These are phyloP conservation scores for Phyllotis vaccarum DNA, from an alignment of 2,797 vertebrate genomes.

Conservation along the genomic window DNA sequence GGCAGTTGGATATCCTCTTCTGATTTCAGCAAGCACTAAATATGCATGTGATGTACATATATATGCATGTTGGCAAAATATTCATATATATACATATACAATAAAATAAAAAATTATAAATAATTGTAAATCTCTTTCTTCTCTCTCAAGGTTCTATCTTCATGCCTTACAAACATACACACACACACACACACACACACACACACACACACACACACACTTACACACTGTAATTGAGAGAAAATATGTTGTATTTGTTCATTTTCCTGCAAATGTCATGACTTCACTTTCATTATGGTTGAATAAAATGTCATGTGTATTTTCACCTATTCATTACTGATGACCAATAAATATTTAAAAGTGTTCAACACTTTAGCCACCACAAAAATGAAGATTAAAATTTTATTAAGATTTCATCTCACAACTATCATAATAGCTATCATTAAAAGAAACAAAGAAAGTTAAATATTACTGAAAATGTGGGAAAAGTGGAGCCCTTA, in stretches of 20 bases:
- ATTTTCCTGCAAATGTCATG: not conserved
- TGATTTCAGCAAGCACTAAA: not conserved
- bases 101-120: not conserved
- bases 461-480: not conserved
- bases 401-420: not conserved
- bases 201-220: not conserved
- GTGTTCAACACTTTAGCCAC: not conserved
- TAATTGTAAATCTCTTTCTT: not conserved
- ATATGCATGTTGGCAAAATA: not conserved
- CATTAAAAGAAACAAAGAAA: not conserved
- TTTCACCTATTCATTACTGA: not conserved
- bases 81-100: not conserved
- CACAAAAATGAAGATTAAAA: not conserved
- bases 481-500: not conserved
- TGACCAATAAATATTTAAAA: not conserved
- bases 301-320: not conserved
- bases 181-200: not conserved
- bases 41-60: not conserved
- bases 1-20: not conserved
- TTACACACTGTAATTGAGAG: not conserved
- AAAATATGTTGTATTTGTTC: not conserved
- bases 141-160: not conserved
- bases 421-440: not conserved
- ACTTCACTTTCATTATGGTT: not conserved
- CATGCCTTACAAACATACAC: not conserved